Conservation (phyloP, 2,113 vertebrate genomes). For the Chaenocephalus aceratus region DNA sequence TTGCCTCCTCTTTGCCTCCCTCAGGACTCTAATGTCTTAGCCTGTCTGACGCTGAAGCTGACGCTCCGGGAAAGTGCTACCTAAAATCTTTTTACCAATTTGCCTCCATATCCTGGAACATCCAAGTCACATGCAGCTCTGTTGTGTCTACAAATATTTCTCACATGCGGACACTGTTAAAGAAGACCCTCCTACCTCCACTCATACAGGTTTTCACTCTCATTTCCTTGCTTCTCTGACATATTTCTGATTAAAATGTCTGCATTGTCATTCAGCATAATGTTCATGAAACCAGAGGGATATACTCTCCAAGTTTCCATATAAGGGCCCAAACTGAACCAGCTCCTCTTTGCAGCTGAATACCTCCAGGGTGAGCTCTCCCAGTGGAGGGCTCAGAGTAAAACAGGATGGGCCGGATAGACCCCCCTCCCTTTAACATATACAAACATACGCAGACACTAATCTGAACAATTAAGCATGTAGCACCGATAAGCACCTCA, state of each 20-base stretch:
- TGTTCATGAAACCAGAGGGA: slow-evolving; percentile 41
- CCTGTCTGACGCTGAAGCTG: too few relatives aligned
- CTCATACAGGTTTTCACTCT: not conserved
- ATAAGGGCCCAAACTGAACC: slow-evolving; percentile 75
- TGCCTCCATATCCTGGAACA: not conserved
- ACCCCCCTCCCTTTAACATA: slow-evolving; percentile 20
- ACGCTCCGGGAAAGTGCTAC: too few relatives aligned
- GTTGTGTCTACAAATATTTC: slow-evolving; percentile 9
- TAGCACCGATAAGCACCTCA: slow-evolving; percentile 11
- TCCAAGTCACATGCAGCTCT: slow-evolving; percentile 7
- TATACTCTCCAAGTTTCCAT: slow-evolving; percentile 66
- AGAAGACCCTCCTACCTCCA: not conserved
- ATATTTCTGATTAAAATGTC: slow-evolving; percentile 19
- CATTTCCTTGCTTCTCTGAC: not conserved
- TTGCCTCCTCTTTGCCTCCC: too few relatives aligned
- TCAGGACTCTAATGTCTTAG: too few relatives aligned
- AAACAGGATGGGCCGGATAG: slow-evolving; percentile 44
- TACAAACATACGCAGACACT: slow-evolving; percentile 23
- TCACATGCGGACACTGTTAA: not conserved
- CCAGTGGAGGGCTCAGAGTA: slow-evolving; percentile 67
- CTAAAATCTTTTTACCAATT: not conserved
- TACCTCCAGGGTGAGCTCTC: slow-evolving; percentile 74
- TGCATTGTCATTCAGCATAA: slow-evolving; percentile 25
- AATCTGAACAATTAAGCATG: slow-evolving; percentile 42
- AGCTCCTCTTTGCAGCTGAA: slow-evolving; percentile 53